Evolutionary conservation across 1,140 invertebrate genomes (phyloP).

Genomic region (Aphaenogaster ashmeadi): DNA sequence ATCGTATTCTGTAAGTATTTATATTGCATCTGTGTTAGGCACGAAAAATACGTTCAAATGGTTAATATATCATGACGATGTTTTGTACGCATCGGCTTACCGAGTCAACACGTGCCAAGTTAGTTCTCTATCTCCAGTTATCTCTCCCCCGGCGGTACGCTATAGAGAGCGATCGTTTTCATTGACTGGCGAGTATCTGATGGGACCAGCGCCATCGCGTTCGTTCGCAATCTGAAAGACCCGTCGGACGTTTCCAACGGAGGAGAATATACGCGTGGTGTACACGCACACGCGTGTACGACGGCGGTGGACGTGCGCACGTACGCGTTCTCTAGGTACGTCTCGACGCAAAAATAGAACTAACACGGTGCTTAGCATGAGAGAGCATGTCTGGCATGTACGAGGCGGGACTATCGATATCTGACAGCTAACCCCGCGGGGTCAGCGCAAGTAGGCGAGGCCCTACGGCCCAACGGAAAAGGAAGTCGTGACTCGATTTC

Average conservation of each 20-base stretch:
- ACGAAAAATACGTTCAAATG: background rate
- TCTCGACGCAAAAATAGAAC: slow-evolving; percentile 72
- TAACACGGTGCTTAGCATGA: slow-evolving; percentile 75
- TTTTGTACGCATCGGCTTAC: background rate
- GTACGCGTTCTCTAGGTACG: slow-evolving; percentile 44
- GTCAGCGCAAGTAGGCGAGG: slow-evolving; percentile 76
- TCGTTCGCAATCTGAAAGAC: slow-evolving; percentile 26
- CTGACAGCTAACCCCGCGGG: slow-evolving; percentile 76
- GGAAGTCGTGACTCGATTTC: slow-evolving; percentile 73
- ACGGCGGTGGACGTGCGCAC: background rate
- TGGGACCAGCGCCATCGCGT: slow-evolving; percentile 64
- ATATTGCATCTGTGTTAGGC: background rate
- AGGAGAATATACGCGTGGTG: background rate
- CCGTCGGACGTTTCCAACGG: slow-evolving; percentile 18
- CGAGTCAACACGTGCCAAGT: slow-evolving; percentile 31
- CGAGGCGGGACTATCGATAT: slow-evolving; percentile 76
- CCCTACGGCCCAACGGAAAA: slow-evolving; percentile 67
- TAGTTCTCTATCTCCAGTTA: slow-evolving; percentile 43
- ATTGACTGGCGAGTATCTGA: slow-evolving; percentile 72
- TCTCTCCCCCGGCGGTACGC: background rate
- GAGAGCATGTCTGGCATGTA: slow-evolving; percentile 69
- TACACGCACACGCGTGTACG: background rate
- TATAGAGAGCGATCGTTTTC: slow-evolving; percentile 62
- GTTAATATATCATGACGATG: slow-evolving; percentile 10
- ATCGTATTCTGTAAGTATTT: background rate